phyloP scores from a whole-genome alignment of 1,140 invertebrate species.

The Homarus americanus region DNA sequence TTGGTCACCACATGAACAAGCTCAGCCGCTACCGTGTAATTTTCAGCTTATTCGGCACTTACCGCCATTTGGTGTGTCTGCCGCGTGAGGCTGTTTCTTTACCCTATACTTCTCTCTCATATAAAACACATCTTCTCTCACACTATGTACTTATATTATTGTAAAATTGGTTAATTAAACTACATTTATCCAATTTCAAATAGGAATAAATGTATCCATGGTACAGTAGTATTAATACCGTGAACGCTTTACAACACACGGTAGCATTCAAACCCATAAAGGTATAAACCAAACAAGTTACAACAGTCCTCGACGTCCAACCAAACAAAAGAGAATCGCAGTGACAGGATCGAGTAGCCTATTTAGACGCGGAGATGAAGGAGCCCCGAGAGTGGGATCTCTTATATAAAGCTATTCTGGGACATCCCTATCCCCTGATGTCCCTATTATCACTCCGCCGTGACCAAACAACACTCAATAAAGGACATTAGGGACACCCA shows the following conservation, averaged over 20 bases:
- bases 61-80: background rate
- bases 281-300: background rate
- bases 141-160: too few species aligned
- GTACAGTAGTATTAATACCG: too few species aligned
- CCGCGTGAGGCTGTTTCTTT: too few species aligned
- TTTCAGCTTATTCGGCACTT: constrained; percentile 7
- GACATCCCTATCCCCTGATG: constrained; percentile 21
- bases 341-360: constrained; percentile 37
- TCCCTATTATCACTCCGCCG: constrained; percentile 43
- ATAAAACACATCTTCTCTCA: too few species aligned
- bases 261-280: too few species aligned
- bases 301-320: background rate
- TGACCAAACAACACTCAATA: constrained; percentile 52
- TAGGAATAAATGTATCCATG: too few species aligned
- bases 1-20: background rate
- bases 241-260: too few species aligned
- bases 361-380: background rate
- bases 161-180: too few species aligned
- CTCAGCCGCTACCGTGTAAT: constrained; percentile 27
- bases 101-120: too few species aligned
- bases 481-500: constrained; percentile 26
- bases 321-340: constrained; percentile 20
- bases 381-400: constrained; percentile 1
- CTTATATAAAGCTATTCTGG: constrained; percentile 31
- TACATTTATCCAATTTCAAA: too few species aligned